These are phyloP conservation scores for Chalcis sispes DNA, from an alignment of 2,888 invertebrate species.

Conservation along the genomic window DNA sequence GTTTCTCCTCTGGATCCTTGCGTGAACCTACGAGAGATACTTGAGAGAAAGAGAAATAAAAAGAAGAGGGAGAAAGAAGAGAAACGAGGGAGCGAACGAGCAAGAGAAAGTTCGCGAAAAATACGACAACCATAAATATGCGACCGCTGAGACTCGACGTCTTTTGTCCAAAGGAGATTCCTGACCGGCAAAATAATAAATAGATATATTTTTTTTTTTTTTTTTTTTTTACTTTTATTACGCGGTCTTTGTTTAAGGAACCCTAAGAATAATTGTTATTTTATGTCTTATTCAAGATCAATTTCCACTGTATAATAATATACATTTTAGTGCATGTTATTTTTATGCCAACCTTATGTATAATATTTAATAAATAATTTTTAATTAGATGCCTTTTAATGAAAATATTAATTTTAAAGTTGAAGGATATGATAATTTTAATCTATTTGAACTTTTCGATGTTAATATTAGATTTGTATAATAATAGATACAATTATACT, in stretches of 20 bases:
- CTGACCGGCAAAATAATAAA: constrained; percentile 68
- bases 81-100: constrained; percentile 46
- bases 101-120: constrained; percentile 67
- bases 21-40: constrained; percentile 68
- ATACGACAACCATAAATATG: constrained; percentile 75
- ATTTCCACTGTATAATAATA: no score
- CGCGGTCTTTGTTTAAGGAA: not conserved
- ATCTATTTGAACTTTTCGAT: no score
- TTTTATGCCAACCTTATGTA: no score
- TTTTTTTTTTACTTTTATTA: constrained; percentile 26
- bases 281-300: constrained; percentile 3
- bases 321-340: no score
- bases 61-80: constrained; percentile 16
- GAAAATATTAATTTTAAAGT: no score
- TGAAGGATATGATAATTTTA: no score
- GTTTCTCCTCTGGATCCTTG: constrained; percentile 70
- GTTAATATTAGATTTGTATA: no score
- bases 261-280: constrained; percentile 13
- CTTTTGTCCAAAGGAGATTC: constrained; percentile 69
- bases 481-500: no score
- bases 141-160: constrained; percentile 69
- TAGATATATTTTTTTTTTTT: constrained; percentile 34
- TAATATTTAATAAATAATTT: no score
- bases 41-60: not conserved
- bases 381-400: no score